Percentiles rank a stretch among this genome's conserved stretches.
phyloP scores from a whole-genome alignment of 1,140 invertebrate species.

The Formica exsecta region DNA sequence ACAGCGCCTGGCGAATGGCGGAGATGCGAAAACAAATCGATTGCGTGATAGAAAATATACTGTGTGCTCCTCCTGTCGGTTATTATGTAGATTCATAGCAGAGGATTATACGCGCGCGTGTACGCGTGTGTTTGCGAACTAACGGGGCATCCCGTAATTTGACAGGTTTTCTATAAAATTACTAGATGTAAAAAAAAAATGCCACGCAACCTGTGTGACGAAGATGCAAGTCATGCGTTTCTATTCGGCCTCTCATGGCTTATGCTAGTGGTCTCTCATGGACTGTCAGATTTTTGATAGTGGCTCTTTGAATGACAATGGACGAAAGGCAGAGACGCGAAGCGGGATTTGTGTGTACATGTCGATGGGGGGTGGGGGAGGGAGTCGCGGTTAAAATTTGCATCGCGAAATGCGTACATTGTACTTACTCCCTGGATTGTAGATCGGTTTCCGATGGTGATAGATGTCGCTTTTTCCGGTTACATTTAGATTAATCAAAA shows the following conservation, averaged over 20 bases:
- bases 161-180: conserved; percentile 60
- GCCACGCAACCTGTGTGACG: conserved; percentile 32
- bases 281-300: conserved; percentile 46
- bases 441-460: conserved; percentile 51
- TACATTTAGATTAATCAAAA: conserved; percentile 56
- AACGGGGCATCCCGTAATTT: conserved; percentile 59
- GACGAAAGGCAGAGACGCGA: conserved; percentile 8
- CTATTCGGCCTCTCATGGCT: conserved; percentile 39
- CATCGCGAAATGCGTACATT: conserved; percentile 1
- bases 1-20: conserved; percentile 25
- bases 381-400: conserved; percentile 29
- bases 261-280: conserved; percentile 33
- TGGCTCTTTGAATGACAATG: conserved; percentile 32
- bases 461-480: conserved; percentile 47
- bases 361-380: background rate
- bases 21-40: conserved; percentile 62
- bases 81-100: conserved; percentile 62
- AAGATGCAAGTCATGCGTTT: conserved; percentile 60
- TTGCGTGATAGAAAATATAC: conserved; percentile 59
- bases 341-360: conserved; percentile 18
- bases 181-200: background rate
- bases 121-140: conserved; percentile 8
- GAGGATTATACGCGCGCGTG: conserved; percentile 37
- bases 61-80: conserved; percentile 47
- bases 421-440: conserved; percentile 8